A percentile compares a stretch with the other conserved stretches of the same genome.
These are phyloP conservation scores for Scaptomyza hsui DNA, from an alignment of 1,140 invertebrate genomes.

Conservation along the genomic window DNA sequence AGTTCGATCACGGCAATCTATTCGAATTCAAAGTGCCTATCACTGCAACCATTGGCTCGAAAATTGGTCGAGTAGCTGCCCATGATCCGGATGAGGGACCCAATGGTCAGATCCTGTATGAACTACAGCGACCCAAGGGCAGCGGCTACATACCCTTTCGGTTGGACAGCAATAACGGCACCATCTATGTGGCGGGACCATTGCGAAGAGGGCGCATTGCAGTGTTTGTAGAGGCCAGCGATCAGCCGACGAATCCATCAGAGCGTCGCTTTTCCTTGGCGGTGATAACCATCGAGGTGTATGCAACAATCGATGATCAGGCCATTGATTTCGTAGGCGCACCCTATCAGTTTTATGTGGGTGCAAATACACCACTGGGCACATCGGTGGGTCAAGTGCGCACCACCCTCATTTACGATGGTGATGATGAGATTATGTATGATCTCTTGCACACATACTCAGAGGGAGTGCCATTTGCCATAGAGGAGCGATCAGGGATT, in stretches of 20 bases:
- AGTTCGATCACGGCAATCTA: constrained; percentile 91
- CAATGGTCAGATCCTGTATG: constrained; percentile 92
- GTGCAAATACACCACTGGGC: constrained; percentile 91
- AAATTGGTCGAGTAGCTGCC: constrained; percentile 90
- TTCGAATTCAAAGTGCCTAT: constrained; percentile 90
- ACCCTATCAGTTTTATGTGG: constrained; percentile 95
- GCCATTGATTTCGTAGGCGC: constrained; percentile 93
- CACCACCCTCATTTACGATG: constrained; percentile 87
- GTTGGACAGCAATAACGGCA: constrained; percentile 89
- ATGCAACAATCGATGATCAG: constrained; percentile 85
- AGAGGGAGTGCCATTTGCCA: constrained; percentile 94
- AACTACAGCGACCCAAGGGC: constrained; percentile 88
- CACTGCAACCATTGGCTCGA: constrained; percentile 87
- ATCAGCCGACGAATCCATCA: constrained; percentile 91
- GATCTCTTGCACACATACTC: constrained; percentile 92
- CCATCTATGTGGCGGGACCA: constrained; percentile 88
- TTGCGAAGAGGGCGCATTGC: constrained; percentile 89
- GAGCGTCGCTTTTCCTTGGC: constrained; percentile 91
- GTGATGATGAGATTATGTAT: constrained; percentile 89
- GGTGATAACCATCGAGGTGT: constrained; percentile 90
- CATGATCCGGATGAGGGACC: constrained; percentile 91
- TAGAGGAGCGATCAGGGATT: constrained; percentile 94
- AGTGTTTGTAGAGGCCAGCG: constrained; percentile 92
- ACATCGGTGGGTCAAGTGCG: constrained; percentile 94
- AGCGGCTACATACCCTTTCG: constrained; percentile 88